These are phyloP conservation scores for Pionites leucogaster DNA, from an alignment of 2,113 vertebrate genomes.

Conservation along the genomic window DNA sequence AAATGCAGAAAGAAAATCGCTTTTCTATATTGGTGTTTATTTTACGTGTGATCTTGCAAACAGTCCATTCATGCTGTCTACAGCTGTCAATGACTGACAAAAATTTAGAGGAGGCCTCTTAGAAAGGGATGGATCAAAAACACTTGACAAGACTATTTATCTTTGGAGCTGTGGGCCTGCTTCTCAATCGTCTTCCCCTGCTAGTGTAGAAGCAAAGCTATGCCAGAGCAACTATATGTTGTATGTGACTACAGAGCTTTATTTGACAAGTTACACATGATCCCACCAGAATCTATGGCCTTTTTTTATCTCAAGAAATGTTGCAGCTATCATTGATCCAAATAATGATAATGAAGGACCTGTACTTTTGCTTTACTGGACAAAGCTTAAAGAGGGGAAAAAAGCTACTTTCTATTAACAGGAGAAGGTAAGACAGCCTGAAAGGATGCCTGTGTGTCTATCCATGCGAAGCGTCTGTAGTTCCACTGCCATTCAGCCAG, in stretches of 20 bases:
- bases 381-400: not conserved
- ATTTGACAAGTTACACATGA: not conserved
- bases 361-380: not conserved
- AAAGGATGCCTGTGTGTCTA: not conserved
- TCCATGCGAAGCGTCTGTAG: not conserved
- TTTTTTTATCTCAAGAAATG: not conserved
- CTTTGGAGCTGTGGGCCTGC: not conserved
- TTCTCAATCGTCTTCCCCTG: not conserved
- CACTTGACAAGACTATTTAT: not conserved
- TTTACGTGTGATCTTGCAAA: not conserved
- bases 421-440: not conserved
- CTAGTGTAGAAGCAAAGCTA: not conserved
- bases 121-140: not conserved
- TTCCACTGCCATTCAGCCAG: not conserved
- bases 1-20: not conserved
- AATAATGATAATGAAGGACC: not conserved
- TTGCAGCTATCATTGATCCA: not conserved
- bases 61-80: not conserved
- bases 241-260: not conserved
- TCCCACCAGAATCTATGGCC: not conserved
- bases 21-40: not conserved
- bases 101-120: conserved; percentile 1
- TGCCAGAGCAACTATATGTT: not conserved
- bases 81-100: not conserved
- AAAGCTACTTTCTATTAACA: not conserved